Percentiles rank a stretch among this genome's conserved stretches.
phyloP scores from a whole-genome alignment of 2,888 invertebrate species.

The Cheilosia soror region DNA sequence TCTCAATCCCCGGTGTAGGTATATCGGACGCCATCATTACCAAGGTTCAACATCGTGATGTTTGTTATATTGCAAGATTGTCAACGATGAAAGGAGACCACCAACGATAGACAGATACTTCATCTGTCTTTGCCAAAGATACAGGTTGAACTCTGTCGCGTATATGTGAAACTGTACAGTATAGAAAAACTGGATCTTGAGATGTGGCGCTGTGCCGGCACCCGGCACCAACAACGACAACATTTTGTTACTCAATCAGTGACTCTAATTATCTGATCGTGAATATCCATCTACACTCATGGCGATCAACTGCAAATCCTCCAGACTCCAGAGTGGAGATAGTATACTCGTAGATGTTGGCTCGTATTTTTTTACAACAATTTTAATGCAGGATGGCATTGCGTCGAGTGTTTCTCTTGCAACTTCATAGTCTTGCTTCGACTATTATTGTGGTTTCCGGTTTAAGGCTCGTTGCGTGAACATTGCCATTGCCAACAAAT shows the following conservation, averaged over 20 bases:
- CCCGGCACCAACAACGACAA: not conserved
- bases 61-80: slow-evolving; percentile 32
- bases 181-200: slow-evolving; percentile 45
- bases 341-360: not conserved
- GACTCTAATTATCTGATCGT: slow-evolving; percentile 71
- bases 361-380: slow-evolving; percentile 46
- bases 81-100: slow-evolving; percentile 61
- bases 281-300: slow-evolving; percentile 57
- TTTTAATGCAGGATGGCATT: slow-evolving; percentile 34
- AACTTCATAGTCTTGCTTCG: slow-evolving; percentile 5
- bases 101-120: slow-evolving; percentile 49
- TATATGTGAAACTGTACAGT: slow-evolving; percentile 5
- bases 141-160: slow-evolving; percentile 41
- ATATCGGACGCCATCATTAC: slow-evolving; percentile 42
- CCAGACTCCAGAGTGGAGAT: not conserved
- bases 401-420: slow-evolving; percentile 13
- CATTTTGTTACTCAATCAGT: slow-evolving; percentile 66
- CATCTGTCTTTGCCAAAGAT: not conserved
- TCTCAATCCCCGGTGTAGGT: not conserved
- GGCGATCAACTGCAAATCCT: slow-evolving; percentile 1
- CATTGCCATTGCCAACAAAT: slow-evolving; percentile 35
- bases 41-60: slow-evolving; percentile 58
- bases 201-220: slow-evolving; percentile 42
- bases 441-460: slow-evolving; percentile 30
- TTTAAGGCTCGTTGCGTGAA: slow-evolving; percentile 44